Percentiles rank a stretch among this genome's conserved stretches.
These are phyloP conservation scores for Dendropsophus ebraccatus DNA, from an alignment of 2,113 vertebrate genomes.

Conservation along the genomic window DNA sequence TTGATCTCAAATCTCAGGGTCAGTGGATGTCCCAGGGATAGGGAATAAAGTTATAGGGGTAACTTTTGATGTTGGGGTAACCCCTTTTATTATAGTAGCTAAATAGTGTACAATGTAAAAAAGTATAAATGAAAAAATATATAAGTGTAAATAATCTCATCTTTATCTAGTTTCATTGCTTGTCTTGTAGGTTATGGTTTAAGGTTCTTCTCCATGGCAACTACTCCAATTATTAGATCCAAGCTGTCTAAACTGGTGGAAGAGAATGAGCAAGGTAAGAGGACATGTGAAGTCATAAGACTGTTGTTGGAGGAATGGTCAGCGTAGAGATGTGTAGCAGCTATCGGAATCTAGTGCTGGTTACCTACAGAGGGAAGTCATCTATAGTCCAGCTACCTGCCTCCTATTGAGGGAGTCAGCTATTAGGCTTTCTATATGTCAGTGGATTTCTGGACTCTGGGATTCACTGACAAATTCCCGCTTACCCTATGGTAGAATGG, in stretches of 20 bases:
- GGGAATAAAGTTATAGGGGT: too few species aligned
- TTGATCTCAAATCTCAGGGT: too few species aligned
- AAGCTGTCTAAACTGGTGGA: conserved; percentile 90
- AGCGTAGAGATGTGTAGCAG: neutral
- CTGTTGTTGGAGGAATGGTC: neutral
- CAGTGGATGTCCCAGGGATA: too few species aligned
- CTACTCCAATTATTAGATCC: conserved; percentile 87
- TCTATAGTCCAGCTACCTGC: neutral
- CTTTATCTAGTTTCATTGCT: neutral
- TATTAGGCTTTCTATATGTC: neutral
- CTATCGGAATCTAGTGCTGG: neutral
- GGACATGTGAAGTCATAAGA: neutral
- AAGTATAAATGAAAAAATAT: too few species aligned
- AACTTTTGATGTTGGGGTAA: too few species aligned
- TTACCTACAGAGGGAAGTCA: neutral
- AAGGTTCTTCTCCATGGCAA: conserved; percentile 83
- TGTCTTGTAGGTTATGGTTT: conserved; percentile 82
- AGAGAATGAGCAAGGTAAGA: conserved; percentile 85
- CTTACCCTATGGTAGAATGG: neutral
- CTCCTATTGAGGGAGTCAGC: neutral
- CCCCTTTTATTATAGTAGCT: too few species aligned
- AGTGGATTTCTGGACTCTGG: neutral
- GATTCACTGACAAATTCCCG: neutral
- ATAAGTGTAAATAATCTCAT: neutral
- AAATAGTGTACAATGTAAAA: neutral